Conservation (phyloP, 2,113 vertebrate species). For the Pampusana beccarii region DNA sequence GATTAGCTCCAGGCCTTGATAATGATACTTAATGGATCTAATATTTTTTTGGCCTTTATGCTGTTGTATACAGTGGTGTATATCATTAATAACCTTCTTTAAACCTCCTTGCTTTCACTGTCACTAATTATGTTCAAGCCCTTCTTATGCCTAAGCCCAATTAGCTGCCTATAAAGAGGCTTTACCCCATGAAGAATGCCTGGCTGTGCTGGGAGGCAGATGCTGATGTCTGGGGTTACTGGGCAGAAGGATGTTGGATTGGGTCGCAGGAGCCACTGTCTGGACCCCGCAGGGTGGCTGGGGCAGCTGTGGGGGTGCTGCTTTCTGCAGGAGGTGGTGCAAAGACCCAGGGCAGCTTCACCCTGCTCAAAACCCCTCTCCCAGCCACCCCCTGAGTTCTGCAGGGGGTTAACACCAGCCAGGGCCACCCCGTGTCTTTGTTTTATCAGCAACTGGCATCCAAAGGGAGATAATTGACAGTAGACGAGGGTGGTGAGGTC, state of each 20-base stretch:
- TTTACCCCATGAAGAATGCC: background rate
- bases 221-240: background rate
- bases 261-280: rapidly evolving
- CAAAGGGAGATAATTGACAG: background rate
- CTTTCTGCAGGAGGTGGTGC: background rate
- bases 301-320: background rate
- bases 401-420: background rate
- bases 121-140: slow-evolving; percentile 1
- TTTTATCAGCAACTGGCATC: background rate
- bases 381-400: background rate
- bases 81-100: slow-evolving; percentile 54
- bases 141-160: background rate
- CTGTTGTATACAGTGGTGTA: slow-evolving; percentile 41
- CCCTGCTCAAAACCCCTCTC: background rate
- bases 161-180: background rate
- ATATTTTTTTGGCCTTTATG: background rate
- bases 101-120: slow-evolving; percentile 18
- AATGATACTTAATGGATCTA: slow-evolving; percentile 65
- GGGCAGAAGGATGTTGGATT: background rate
- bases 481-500: background rate
- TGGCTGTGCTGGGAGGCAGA: background rate
- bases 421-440: rapidly evolving
- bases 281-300: background rate
- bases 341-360: background rate
- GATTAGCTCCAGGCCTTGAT: slow-evolving; percentile 64